Base-by-base conservation (phyloP, 2,888 invertebrate species). In the Caenorhabditis wallacei region DNA sequence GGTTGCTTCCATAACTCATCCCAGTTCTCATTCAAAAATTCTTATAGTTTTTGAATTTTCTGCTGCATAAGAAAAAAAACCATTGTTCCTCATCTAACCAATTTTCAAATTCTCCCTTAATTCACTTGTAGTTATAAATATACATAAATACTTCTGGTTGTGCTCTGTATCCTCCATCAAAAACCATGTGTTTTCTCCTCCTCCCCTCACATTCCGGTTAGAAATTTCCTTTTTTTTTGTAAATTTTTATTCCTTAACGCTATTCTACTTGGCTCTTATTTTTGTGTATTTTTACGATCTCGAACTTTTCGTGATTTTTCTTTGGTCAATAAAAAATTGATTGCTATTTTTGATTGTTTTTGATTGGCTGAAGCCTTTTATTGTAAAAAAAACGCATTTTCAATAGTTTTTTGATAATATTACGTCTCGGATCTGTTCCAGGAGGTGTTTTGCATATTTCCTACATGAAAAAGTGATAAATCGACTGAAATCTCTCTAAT, bases 101-200 rank as follows among this genome's bases (percentile, higher is more conserved):
- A 48, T 48, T 46, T 46, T 46, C 16, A 24, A 46, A n/a, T 24
- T 24, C 53, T 24, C 35, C 20, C 30, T 35, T 37, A 35, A 16
- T 74, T 74, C 74, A 74, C 74, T 74, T 74, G 63, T 66, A 61
- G n/a, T 1, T 13, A 24, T 78, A 69, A 69, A 69, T 76, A 69
- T 76, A 69, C 59, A 51, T 20, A 5, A 11, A 18, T 53, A 37
- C 18, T 56, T 46, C 20, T 53, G 11, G 26, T 18, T 43, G 30
- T 48, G 18, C 24, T 66, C 24, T 40, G 40, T 13, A 35, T 43
- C 16, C 40, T 20, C 20, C 22, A 10, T 51, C 20, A 20, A 35
- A n/a, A 54, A 37, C 13, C 26, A 8, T 63, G 18, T 24, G 18
- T 63, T 20, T 8, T n/a, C n/a, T n/a, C n/a, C n/a, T n/a, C n/a